Evolutionary conservation across 2,888 invertebrate species (phyloP), one percentile per base, ranked within the genome.

Genomic region (Diploptera punctata): DNA sequence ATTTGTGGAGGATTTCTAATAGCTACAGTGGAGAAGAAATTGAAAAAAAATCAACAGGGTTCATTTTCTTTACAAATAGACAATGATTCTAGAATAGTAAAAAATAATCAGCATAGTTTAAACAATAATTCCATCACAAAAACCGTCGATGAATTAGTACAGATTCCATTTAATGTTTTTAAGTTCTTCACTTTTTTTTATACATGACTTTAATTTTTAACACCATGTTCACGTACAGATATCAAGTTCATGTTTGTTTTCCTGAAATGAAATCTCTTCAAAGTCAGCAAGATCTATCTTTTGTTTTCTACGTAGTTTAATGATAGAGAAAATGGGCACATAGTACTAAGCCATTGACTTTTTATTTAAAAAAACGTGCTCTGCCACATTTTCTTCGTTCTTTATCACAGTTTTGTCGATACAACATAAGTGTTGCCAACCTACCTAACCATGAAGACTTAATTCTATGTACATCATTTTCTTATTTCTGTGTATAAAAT

Each of bases 1-100:
- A 29, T 18, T 57, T 29, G 57, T 29, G 29, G 57, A n/a, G 31
- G 57, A 29, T 16, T n/a, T 29, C 57, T 29, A 29, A 5, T 7
- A 29, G 4, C 57, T 29, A 57, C 57, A 13, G 57, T 29, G 57
- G 29, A 29, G 57, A 29, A n/a, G n/a, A n/a, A n/a, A 29, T 21
- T 29, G 57, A 57, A 57, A 26, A 57, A 57, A 57, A 57, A 5
- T 29, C 57, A 29, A 29, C 57, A 57, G 57, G 57, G 26, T 24
- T 19, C 21, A 24, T 29, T 57, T 13, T 1, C 26, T 57, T 57
- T 57, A 57, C 57, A 57, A 31, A 29, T 29, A 29, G 57, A 57
- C 57, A 57, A 33, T 29, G 31, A 57, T 31, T 57, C 57, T 57
- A 29, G 57, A 57, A 24, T 57, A 57, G 29, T 29, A 57, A 16